Conservation (phyloP, 2,113 vertebrate genomes). For the Candoia aspera region DNA sequence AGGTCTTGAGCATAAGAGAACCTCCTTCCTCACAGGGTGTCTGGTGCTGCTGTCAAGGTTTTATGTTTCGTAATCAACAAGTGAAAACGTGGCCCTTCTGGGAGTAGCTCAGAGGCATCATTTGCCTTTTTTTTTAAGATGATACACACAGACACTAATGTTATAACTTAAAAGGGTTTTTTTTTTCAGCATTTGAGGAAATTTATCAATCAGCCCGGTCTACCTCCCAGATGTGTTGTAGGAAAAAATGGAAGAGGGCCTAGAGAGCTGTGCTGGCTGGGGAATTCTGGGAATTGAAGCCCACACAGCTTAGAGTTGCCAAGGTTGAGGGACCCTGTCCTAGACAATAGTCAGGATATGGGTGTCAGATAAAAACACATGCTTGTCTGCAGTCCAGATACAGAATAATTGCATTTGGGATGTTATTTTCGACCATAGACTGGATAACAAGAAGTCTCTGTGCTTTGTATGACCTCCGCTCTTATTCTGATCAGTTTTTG, state of each 20-base stretch:
- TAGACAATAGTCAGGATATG: background rate
- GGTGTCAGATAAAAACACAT: background rate
- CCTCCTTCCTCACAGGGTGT: background rate
- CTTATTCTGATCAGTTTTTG: background rate
- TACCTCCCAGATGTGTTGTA: background rate
- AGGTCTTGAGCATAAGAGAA: background rate
- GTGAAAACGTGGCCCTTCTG: background rate
- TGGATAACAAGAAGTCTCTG: background rate
- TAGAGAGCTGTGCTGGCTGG: too few relatives aligned
- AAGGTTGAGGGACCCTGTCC: too few relatives aligned
- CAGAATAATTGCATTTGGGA: background rate
- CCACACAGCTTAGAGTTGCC: too few relatives aligned
- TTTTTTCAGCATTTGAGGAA: background rate
- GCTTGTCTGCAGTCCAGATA: background rate
- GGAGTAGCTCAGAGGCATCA: background rate
- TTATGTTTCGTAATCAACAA: background rate
- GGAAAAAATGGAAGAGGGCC: background rate
- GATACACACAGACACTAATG: background rate
- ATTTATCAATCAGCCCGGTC: background rate
- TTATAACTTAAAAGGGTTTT: background rate
- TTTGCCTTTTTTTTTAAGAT: background rate
- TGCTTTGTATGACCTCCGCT: background rate
- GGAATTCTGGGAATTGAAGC: too few relatives aligned
- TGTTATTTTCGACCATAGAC: background rate
- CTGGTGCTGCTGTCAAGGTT: background rate